A percentile compares a stretch with the other conserved stretches of the same genome.
Conservation (phyloP, 2,113 vertebrate species). For the Acrocephalus kingi region DNA sequence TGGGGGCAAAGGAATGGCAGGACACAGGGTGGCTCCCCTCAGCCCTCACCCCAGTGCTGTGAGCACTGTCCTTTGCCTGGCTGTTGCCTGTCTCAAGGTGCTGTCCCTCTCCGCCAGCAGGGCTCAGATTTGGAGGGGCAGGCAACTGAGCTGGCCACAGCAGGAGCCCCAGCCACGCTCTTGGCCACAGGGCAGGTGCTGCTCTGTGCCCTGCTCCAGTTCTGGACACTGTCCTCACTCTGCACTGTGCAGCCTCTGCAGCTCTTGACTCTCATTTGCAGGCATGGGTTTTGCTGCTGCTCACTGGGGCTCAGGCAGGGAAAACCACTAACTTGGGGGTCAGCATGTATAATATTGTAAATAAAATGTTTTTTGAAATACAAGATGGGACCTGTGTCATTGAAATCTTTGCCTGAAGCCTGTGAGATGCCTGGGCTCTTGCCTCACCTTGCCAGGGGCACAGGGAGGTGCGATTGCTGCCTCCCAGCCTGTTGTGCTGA, state of each 20-base stretch:
- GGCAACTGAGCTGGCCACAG: fast-evolving
- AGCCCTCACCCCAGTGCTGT: background rate
- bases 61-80: background rate
- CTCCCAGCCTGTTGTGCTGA: background rate
- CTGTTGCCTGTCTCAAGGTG: background rate
- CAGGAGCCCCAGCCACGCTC: background rate
- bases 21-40: background rate
- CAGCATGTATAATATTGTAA: constrained; percentile 40
- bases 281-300: background rate
- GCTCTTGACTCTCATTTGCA: background rate
- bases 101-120: background rate
- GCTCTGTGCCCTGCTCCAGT: background rate
- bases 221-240: fast-evolving
- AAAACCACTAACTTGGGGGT: background rate
- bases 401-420: fast-evolving
- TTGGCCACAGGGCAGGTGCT: fast-evolving
- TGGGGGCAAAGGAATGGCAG: fast-evolving
- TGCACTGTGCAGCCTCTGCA: fast-evolving
- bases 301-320: background rate
- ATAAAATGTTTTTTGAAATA: constrained; percentile 60
- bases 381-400: fast-evolving
- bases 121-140: background rate
- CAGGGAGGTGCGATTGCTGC: background rate
- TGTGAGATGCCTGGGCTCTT: background rate
- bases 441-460: background rate